A percentile compares a stretch with the other conserved stretches of the same genome.
Evolutionary conservation across 2,888 invertebrate genomes (phyloP).

Genomic region (Hanleya hanleyi): DNA sequence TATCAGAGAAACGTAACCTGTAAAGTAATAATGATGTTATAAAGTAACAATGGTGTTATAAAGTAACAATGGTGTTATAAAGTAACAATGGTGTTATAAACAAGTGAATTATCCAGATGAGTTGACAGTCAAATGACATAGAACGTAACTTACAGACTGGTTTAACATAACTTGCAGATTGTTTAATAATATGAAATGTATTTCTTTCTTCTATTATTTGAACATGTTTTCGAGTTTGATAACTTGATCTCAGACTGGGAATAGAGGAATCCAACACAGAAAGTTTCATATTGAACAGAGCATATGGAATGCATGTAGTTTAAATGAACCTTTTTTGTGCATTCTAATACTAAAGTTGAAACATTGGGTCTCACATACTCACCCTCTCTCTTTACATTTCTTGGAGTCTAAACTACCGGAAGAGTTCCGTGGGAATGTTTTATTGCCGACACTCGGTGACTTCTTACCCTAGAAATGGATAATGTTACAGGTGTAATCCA

Average conservation of each 20-base stretch:
- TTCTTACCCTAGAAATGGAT: slow-evolving; percentile 46
- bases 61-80: background rate
- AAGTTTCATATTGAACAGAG: too few relatives aligned
- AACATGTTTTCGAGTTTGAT: too few relatives aligned
- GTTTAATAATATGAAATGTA: too few relatives aligned
- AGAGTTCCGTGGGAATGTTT: slow-evolving; percentile 40
- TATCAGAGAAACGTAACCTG: background rate
- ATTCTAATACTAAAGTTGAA: background rate
- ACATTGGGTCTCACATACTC: background rate
- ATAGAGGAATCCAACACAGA: too few relatives aligned
- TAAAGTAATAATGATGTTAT: background rate
- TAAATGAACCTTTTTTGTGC: too few relatives aligned
- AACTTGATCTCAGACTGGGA: too few relatives aligned
- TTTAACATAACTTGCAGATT: too few relatives aligned
- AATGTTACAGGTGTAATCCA: too few relatives aligned
- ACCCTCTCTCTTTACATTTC: slow-evolving; percentile 10
- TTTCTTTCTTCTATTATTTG: too few relatives aligned
- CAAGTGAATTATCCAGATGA: background rate
- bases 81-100: background rate
- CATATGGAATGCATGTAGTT: too few relatives aligned
- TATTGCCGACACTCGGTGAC: slow-evolving; percentile 52
- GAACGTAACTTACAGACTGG: too few relatives aligned
- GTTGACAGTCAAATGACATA: too few relatives aligned
- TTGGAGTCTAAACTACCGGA: slow-evolving; percentile 45
- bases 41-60: background rate